Base-by-base conservation (phyloP, 2,888 invertebrate species). In the Teleiodes luculella region DNA sequence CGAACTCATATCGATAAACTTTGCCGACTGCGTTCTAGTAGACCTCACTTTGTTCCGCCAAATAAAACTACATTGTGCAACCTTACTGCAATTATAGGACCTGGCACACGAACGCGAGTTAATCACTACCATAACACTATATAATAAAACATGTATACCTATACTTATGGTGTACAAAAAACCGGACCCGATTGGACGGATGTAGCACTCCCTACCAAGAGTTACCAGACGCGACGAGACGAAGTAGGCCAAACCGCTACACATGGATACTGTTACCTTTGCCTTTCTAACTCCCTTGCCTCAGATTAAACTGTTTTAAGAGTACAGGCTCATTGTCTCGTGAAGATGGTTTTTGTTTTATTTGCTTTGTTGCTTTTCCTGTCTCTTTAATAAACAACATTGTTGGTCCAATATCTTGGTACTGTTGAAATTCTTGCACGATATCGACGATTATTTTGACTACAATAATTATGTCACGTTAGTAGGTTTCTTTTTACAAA, bases 221-320 rank as follows among this genome's bases (percentile, higher is more conserved):
- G 14, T 10, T 41, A 11, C 10, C 70, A 54, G 57, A 33, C 36
- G 50, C 55, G 56, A 35, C 33, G 49, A 57, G 55, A 47, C 60
- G 61, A 83, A 78, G 74, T 83, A 64, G 85, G 82, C 58, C 84
- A 80, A 72, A 74, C 73, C 74, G 64, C 70, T 73, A 65, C 62
- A 55, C 64, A 30, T 33, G 18, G 70, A 70, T 78, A 80, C 76
- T 77, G 78, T 83, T 77, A 74, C 80, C 74, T 72, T 74, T 70
- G 71, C 79, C 81, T 83, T 83, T 83, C 81, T 79, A 82, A 71
- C 67, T 66, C 72, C 69, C 68, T 65, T 62, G 58, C 59, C 41
- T 51, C 63, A 68, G 70, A 68, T 72, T 67, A 65, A 59, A 53
- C 49, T 66, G 63, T 48, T 67, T 62, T 33, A 63, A 64, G 61